Conservation (phyloP, 2,113 vertebrate genomes). For the Pseudopipra pipra region DNA sequence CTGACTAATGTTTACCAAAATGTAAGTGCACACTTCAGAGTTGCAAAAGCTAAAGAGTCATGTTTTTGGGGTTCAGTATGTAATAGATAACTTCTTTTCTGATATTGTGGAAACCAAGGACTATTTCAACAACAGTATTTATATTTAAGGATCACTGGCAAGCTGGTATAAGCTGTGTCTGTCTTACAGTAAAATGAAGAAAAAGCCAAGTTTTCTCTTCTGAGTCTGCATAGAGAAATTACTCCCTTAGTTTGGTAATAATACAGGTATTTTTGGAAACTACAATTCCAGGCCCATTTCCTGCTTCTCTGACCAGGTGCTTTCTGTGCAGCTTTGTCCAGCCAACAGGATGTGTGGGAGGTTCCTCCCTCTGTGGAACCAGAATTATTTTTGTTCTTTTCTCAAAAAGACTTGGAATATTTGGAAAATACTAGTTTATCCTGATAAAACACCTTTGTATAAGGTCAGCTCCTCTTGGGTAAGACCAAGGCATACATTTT, state of each 20-base stretch:
- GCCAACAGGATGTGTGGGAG: neutral
- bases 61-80: neutral
- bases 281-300: neutral
- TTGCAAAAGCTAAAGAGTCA: neutral
- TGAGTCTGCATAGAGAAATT: neutral
- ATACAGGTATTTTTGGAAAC: neutral
- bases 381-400: neutral
- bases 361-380: neutral
- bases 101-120: neutral
- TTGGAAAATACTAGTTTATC: neutral
- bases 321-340: neutral
- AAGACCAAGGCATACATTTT: neutral
- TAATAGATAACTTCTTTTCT: neutral
- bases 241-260: neutral
- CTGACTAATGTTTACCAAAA: conserved; percentile 52
- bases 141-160: neutral
- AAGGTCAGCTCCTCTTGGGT: neutral
- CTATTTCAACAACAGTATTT: neutral
- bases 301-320: neutral
- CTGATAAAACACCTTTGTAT: neutral
- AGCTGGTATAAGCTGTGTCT: neutral
- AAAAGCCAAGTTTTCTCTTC: neutral
- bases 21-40: neutral
- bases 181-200: neutral
- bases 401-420: neutral